These are phyloP conservation scores for Aleiodes leptofemur DNA, from an alignment of 2,888 invertebrate species.

Conservation along the genomic window DNA sequence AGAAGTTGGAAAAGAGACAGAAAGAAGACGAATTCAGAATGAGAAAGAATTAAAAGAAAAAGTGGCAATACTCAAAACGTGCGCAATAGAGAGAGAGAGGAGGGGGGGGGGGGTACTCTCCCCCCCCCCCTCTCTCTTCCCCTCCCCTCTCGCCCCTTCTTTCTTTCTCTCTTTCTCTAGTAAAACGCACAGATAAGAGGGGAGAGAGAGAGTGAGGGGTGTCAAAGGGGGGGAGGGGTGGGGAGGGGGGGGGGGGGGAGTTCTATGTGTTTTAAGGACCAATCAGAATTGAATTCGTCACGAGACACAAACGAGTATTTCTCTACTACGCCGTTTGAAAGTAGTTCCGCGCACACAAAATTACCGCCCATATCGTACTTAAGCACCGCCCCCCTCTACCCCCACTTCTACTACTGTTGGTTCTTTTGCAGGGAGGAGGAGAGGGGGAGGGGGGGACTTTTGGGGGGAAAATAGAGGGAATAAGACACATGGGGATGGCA, in stretches of 20 bases:
- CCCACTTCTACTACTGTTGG: conserved; percentile 56
- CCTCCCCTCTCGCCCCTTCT: no score
- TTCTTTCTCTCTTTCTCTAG: background rate
- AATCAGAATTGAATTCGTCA: conserved; percentile 81
- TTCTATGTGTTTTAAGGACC: conserved; percentile 76
- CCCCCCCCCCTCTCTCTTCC: no score
- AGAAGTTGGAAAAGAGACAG: conserved; percentile 35
- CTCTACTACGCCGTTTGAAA: conserved; percentile 72
- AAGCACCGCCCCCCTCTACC: conserved; percentile 67
- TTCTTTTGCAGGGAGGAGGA: no score
- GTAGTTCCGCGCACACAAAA: conserved; percentile 68
- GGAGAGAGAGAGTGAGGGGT: conserved; percentile 61
- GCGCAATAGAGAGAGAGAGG: no score
- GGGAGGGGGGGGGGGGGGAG: conserved; percentile 66
- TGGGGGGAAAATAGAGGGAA: background rate
- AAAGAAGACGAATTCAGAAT: background rate
- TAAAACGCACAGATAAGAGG: conserved; percentile 43
- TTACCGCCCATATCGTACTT: conserved; percentile 70
- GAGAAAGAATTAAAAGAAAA: conserved; percentile 32
- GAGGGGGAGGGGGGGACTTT: no score
- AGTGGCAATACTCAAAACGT: background rate
- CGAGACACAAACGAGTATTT: conserved; percentile 71
- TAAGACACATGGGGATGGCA: background rate
- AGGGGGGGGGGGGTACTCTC: no score
- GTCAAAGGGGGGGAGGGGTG: conserved; percentile 65